Base-by-base conservation (phyloP, 2,797 vertebrate genomes). In the Phrynocephalus guinanensis region DNA sequence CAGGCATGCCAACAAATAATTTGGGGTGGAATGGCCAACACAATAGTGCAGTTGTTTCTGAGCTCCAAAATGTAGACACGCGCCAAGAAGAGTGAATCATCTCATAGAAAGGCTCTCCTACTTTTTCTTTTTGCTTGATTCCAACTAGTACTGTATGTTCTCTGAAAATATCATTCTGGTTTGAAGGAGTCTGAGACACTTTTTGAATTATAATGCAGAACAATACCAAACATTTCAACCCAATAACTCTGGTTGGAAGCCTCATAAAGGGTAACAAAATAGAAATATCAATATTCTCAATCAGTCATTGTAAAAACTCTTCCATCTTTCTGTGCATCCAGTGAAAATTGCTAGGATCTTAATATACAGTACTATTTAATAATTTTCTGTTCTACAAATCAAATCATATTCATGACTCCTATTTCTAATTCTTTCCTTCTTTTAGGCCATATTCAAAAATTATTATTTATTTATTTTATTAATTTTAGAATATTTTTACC, bases 1-100 rank as follows among this genome's bases (percentile, higher is more conserved):
- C 16, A 87, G 87, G 68, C 5, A 81, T 38, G 2, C 77, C 84
- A 88, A 73, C 89, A 88, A 11, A 71, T 52, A 87, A 86, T 88
- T 68, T 70, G 71, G 66, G n/a, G 66, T 0, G 2, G 66, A 3
- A 52, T 26, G 7, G 18, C 4, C 76, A 86, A 66, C n/a, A 80
- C 86, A 20, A 89, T 26, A 83, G 52, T 56, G 1, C 7, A 83
- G 15, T 76, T 88, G 26, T 79, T 87, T 88, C 50, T 18, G 26
- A 56, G 0, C 78, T 76, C 20, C 15, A 76, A 79, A 22, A 80
- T 48, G 78, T 2, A 83, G 20, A 67, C 60, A 87, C 87, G 67
- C 8, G 20, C 80, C 48, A 90, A 70, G 50, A 76, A 88, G 67
- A 28, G 82, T 84, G 86, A 91, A 86, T 30, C 18, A 87, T 82